Evolutionary conservation across 2,797 vertebrate species (phyloP).

Genomic region (Esox masquinongy): DNA sequence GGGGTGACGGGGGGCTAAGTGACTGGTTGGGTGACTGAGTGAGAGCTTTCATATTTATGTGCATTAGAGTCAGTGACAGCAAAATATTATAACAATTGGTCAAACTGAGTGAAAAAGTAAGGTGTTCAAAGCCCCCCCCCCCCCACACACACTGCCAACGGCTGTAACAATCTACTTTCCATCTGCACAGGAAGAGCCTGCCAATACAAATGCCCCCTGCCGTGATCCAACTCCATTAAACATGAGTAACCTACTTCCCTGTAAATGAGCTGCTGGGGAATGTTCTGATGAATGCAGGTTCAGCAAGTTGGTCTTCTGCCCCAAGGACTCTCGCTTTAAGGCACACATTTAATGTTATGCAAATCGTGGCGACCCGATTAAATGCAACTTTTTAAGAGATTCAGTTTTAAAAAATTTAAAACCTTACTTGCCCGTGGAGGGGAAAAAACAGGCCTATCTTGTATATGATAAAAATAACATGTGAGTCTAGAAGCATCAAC

Average conservation of each 20-base stretch:
- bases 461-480: neutral
- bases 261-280: conserved; percentile 22
- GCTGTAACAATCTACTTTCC: neutral
- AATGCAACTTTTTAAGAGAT: neutral
- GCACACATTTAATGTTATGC: conserved; percentile 12
- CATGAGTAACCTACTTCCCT: conserved; percentile 29
- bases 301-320: conserved; percentile 9
- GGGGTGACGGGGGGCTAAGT: too few species aligned
- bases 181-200: neutral
- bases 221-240: conserved; percentile 23
- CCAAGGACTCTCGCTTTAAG: conserved; percentile 16
- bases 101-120: neutral
- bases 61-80: too few species aligned
- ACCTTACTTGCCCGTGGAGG: neutral
- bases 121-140: neutral
- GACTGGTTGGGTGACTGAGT: too few species aligned
- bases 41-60: too few species aligned
- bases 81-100: neutral
- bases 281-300: conserved; percentile 30
- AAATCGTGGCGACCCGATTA: neutral
- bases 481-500: too few species aligned
- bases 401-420: neutral
- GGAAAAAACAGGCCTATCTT: neutral
- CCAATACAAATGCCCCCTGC: neutral
- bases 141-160: neutral